Percentiles rank a stretch among this genome's conserved stretches.
These are phyloP conservation scores for Eupleurogrammus muticus DNA, from an alignment of 2,797 vertebrate species.

Conservation along the genomic window DNA sequence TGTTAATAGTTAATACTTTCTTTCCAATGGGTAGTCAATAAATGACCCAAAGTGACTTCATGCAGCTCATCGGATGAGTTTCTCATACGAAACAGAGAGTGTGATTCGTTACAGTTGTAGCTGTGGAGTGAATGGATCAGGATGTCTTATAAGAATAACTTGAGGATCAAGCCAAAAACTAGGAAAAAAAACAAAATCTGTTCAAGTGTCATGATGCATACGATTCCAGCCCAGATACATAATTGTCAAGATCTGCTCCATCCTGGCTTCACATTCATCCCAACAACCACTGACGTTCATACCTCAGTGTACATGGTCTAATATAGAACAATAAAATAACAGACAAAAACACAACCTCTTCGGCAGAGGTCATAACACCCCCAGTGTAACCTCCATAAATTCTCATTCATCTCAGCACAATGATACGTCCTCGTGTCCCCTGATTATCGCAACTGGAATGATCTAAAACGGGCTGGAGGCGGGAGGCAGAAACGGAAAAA, in stretches of 20 bases:
- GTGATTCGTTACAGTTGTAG: constrained; percentile 18
- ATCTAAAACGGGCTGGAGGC: constrained; percentile 39
- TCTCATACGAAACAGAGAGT: constrained; percentile 4
- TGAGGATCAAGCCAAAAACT: constrained; percentile 12
- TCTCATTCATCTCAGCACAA: constrained; percentile 36
- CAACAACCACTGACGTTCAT: constrained; percentile 1
- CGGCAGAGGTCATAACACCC: constrained; percentile 39
- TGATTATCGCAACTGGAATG: constrained; percentile 72
- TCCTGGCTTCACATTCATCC: constrained; percentile 26
- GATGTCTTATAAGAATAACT: constrained; percentile 17
- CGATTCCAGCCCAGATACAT: constrained; percentile 30
- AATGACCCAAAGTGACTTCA: constrained; percentile 57
- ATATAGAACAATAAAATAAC: constrained; percentile 29
- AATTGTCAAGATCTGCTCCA: constrained; percentile 7
- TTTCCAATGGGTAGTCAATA: constrained; percentile 14
- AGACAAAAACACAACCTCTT: constrained; percentile 7
- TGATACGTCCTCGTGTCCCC: constrained; percentile 31
- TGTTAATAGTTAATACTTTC: constrained; percentile 42
- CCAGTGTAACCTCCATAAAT: constrained; percentile 34
- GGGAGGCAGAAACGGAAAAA: constrained; percentile 28
- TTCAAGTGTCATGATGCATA: constrained; percentile 34
- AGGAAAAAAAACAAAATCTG: neutral
- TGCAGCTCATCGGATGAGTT: constrained; percentile 41
- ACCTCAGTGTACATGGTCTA: constrained; percentile 30
- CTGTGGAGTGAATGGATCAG: constrained; percentile 36